phyloP scores from a whole-genome alignment of 2,113 vertebrate species.

The Thymallus thymallus region DNA sequence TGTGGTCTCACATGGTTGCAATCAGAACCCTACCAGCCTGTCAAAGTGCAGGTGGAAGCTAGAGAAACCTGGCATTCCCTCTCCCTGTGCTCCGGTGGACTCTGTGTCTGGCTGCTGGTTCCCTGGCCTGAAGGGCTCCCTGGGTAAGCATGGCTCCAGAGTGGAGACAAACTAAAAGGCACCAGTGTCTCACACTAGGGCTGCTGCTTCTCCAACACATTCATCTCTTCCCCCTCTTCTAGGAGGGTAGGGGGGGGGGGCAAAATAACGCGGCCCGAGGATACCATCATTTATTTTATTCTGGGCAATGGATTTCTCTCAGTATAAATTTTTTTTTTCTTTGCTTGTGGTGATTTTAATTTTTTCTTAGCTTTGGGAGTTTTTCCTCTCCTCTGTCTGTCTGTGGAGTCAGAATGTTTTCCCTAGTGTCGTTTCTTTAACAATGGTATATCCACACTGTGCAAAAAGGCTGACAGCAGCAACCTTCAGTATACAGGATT shows the following conservation, averaged over 20 bases:
- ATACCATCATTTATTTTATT: conserved; percentile 65
- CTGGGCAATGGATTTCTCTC: conserved; percentile 48
- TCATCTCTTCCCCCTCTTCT: conserved; percentile 57
- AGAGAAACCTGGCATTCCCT: conserved; percentile 30
- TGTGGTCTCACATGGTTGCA: conserved; percentile 29
- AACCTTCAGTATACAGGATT: conserved; percentile 25
- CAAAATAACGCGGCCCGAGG: conserved; percentile 64
- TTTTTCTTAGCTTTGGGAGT: conserved; percentile 34
- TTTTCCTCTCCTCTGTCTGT: conserved; percentile 41
- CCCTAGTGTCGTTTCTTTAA: conserved; percentile 39
- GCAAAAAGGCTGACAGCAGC: conserved; percentile 30
- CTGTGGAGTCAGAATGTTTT: conserved; percentile 39
- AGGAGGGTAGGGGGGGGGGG: conserved; percentile 47
- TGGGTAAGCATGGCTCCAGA: conserved; percentile 76
- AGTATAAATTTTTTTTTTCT: conserved; percentile 57
- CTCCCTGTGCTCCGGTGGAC: conserved; percentile 39
- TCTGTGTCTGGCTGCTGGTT: conserved; percentile 77
- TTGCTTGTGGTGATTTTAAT: conserved; percentile 49
- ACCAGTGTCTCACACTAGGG: conserved; percentile 23
- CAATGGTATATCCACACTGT: conserved; percentile 40
- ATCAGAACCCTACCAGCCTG: conserved; percentile 33
- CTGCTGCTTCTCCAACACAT: conserved; percentile 61
- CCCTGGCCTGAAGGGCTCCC: conserved; percentile 77
- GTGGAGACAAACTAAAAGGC: conserved; percentile 43
- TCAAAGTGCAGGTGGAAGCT: conserved; percentile 68